These are phyloP conservation scores for Choreutis nemorana DNA, from an alignment of 2,888 invertebrate species.

Conservation along the genomic window DNA sequence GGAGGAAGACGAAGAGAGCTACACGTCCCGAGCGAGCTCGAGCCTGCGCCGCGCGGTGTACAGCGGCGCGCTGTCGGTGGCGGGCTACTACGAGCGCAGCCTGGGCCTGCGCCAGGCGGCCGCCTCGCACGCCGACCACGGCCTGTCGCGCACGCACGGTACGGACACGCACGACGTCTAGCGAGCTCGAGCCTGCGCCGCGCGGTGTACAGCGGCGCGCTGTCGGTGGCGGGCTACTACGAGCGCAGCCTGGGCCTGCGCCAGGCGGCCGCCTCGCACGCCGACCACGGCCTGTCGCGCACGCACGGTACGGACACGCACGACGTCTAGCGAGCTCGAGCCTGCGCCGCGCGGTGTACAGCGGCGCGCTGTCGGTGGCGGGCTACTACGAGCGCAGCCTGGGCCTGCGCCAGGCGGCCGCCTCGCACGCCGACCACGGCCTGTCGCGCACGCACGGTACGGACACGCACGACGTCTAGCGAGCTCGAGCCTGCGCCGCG, in stretches of 20 bases:
- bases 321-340: no score
- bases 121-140: constrained; percentile 82
- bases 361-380: constrained; percentile 84
- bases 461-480: no score
- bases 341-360: constrained; percentile 83
- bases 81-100: constrained; percentile 83
- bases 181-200: constrained; percentile 84
- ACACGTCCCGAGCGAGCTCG: constrained; percentile 76
- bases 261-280: constrained; percentile 78
- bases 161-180: no score
- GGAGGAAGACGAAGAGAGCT: constrained; percentile 85
- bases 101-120: constrained; percentile 78
- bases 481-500: constrained; percentile 83
- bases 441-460: constrained; percentile 82
- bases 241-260: constrained; percentile 80
- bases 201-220: constrained; percentile 85
- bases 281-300: constrained; percentile 83
- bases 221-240: constrained; percentile 85
- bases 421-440: constrained; percentile 82
- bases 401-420: constrained; percentile 77
- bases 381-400: constrained; percentile 84
- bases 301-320: no score
- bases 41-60: constrained; percentile 85
- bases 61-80: constrained; percentile 84
- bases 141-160: constrained; percentile 83